phyloP scores from a whole-genome alignment of 2,888 invertebrate genomes.

The Orgyia antiqua region DNA sequence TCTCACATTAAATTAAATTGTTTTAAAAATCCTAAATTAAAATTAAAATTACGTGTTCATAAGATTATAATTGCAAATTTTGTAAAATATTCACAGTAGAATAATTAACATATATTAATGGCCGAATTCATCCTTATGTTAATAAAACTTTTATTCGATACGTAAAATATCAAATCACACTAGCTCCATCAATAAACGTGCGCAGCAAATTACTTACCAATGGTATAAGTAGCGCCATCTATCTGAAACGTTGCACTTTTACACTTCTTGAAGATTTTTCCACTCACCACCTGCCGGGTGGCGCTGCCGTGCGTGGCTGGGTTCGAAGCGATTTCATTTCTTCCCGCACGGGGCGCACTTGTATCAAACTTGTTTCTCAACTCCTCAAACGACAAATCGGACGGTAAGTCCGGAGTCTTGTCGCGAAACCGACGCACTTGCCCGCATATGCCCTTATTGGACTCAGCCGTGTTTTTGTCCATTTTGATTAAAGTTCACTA shows the following conservation, averaged over 20 bases:
- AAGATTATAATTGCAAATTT: too few relatives aligned
- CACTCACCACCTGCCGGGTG: conserved; percentile 69
- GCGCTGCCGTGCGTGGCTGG: conserved; percentile 72
- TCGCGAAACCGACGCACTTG: conserved; percentile 54
- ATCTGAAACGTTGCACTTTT: conserved; percentile 92
- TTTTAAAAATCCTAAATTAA: too few relatives aligned
- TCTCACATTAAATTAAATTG: too few relatives aligned
- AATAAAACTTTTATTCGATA: too few relatives aligned
- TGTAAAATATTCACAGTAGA: too few relatives aligned
- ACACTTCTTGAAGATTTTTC: conserved; percentile 87
- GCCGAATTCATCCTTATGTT: too few relatives aligned
- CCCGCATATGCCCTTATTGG: conserved; percentile 49
- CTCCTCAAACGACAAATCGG: conserved; percentile 65
- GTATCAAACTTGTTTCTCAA: conserved; percentile 64
- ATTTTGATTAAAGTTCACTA: conserved; percentile 36
- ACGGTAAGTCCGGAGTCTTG: conserved; percentile 49
- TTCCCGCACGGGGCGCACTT: conserved; percentile 52
- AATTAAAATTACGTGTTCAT: too few relatives aligned
- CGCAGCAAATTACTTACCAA: conserved; percentile 85
- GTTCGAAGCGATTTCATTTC: conserved; percentile 60
- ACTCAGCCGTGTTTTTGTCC: conserved; percentile 46
- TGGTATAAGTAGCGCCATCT: conserved; percentile 91
- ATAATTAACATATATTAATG: too few relatives aligned
- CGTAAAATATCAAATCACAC: too few relatives aligned
- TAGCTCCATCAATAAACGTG: conserved; percentile 19